These are phyloP conservation scores for Scomber colias DNA, from an alignment of 2,113 vertebrate species.

Conservation along the genomic window DNA sequence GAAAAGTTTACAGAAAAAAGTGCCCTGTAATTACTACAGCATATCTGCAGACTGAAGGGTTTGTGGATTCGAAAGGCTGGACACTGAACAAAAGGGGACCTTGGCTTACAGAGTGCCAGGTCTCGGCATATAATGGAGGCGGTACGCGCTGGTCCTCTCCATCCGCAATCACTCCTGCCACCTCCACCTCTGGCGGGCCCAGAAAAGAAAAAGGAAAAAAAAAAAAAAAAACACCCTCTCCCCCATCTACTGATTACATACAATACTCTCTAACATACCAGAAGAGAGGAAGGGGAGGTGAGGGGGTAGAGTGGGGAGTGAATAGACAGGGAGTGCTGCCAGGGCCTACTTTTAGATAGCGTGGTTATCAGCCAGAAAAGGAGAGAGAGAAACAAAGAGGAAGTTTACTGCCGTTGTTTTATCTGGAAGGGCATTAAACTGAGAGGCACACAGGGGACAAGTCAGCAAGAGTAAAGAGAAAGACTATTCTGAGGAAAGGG, in stretches of 20 bases:
- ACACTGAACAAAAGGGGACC: constrained; percentile 66
- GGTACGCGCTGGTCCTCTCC: constrained; percentile 51
- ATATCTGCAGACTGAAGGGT: constrained; percentile 40
- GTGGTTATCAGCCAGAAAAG: constrained; percentile 72
- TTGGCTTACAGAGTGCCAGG: constrained; percentile 45
- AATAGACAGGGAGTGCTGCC: constrained; percentile 63
- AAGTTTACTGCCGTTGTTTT: constrained; percentile 78
- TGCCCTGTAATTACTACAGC: constrained; percentile 43
- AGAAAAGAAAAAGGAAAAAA: constrained; percentile 50
- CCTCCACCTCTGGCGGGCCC: constrained; percentile 38
- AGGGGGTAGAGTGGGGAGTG: constrained; percentile 31
- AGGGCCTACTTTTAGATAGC: constrained; percentile 76
- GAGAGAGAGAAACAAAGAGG: constrained; percentile 71
- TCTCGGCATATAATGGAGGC: constrained; percentile 48
- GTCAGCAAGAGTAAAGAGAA: constrained; percentile 56
- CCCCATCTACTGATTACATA: constrained; percentile 72
- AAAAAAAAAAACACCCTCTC: constrained; percentile 4
- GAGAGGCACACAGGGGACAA: constrained; percentile 68
- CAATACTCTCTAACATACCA: constrained; percentile 59
- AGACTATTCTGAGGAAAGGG: constrained; percentile 56
- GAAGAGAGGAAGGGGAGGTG: constrained; percentile 41
- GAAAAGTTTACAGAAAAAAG: constrained; percentile 40
- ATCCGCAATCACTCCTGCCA: constrained; percentile 28
- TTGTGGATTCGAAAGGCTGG: constrained; percentile 60
- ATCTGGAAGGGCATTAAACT: constrained; percentile 70